Percentiles rank a stretch among this genome's conserved stretches.
phyloP scores from a whole-genome alignment of 2,113 vertebrate genomes.

The Nannospalax galili region DNA sequence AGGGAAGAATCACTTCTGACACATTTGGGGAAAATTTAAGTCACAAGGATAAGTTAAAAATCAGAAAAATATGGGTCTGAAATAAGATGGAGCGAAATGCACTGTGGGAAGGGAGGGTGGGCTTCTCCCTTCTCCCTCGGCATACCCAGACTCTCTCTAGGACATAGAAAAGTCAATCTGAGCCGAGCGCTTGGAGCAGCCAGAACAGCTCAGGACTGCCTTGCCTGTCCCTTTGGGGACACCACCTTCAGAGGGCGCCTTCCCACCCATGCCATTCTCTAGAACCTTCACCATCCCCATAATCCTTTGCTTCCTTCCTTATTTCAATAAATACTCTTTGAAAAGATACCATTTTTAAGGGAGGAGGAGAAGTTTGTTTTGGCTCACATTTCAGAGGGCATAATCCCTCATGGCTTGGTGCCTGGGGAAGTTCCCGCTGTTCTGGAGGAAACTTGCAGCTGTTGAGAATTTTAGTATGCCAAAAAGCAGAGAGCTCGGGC shows the following conservation, averaged over 20 bases:
- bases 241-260: not conserved
- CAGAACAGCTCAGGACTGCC: not conserved
- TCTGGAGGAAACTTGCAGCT: not conserved
- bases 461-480: not conserved
- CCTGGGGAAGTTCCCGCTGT: not conserved
- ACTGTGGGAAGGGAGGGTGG: too few relatives aligned
- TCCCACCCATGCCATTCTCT: not conserved
- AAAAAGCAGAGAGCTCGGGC: not conserved
- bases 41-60: not conserved
- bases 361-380: not conserved
- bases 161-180: not conserved
- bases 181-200: too few relatives aligned
- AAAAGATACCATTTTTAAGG: not conserved
- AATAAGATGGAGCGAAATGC: not conserved
- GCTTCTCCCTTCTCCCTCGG: not conserved
- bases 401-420: not conserved
- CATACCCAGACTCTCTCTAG: too few relatives aligned
- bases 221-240: not conserved
- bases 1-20: not conserved
- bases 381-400: not conserved
- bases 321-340: not conserved
- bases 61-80: not conserved
- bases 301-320: too few relatives aligned
- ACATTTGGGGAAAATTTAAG: not conserved
- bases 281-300: fast-evolving